Conservation (phyloP, 2,888 invertebrate species). For the Nephrotoma appendiculata region DNA sequence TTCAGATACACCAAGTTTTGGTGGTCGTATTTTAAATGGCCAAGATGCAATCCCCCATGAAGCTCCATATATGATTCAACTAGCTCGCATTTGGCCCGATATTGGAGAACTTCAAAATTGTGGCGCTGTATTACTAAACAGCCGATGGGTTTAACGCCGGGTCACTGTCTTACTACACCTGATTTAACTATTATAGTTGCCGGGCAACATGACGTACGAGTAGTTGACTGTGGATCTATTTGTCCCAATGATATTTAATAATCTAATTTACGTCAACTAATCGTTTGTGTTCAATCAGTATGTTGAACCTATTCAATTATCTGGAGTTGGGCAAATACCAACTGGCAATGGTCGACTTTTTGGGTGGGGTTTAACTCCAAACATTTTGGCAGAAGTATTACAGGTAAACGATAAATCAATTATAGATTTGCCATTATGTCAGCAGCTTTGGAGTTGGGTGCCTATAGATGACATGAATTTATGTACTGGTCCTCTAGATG, state of each 20-base stretch:
- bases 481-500: slow-evolving; percentile 32
- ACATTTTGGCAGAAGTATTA: background rate
- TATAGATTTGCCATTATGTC: background rate
- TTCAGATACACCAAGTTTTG: background rate
- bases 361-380: slow-evolving; percentile 31
- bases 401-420: background rate
- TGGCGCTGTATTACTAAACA: background rate
- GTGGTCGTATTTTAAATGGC: background rate
- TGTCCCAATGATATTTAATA: slow-evolving; percentile 40
- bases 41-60: background rate
- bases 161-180: slow-evolving; percentile 23
- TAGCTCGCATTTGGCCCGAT: background rate
- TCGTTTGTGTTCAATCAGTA: slow-evolving; percentile 21
- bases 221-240: slow-evolving; percentile 25
- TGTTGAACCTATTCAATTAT: slow-evolving; percentile 28
- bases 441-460: background rate
- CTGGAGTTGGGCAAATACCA: slow-evolving; percentile 19
- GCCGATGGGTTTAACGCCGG: slow-evolving; percentile 30
- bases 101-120: background rate
- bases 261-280: slow-evolving; percentile 28
- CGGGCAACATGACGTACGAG: slow-evolving; percentile 28
- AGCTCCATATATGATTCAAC: background rate
- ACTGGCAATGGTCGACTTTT: slow-evolving; percentile 22
- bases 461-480: slow-evolving; percentile 24
- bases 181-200: slow-evolving; percentile 24